These are phyloP conservation scores for Crocidura indochinensis DNA, from an alignment of 2,797 vertebrate genomes.

Conservation along the genomic window DNA sequence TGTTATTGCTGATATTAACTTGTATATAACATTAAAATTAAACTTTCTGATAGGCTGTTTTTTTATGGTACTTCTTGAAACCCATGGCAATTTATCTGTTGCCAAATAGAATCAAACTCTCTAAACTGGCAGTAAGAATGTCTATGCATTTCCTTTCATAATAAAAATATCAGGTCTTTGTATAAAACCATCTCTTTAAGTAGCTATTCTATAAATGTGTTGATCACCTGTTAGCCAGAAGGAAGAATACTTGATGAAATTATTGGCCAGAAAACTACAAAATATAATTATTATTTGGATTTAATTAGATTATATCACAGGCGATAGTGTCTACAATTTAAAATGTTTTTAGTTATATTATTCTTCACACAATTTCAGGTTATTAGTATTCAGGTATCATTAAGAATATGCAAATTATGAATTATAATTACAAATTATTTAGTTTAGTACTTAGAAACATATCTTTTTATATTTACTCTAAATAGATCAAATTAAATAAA, in stretches of 20 bases:
- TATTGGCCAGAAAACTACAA: neutral
- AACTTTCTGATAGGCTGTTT: neutral
- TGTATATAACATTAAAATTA: neutral
- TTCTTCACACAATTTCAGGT: neutral
- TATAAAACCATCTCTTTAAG: neutral
- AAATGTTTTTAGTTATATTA: too few relatives aligned
- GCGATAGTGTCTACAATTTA: too few relatives aligned
- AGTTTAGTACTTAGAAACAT: constrained; percentile 29
- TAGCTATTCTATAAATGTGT: neutral
- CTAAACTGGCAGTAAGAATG: neutral
- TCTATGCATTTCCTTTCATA: neutral
- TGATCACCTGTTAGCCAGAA: neutral
- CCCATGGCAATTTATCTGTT: constrained; percentile 4
- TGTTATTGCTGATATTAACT: neutral
- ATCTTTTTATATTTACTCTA: rapidly evolving
- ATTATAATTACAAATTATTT: neutral
- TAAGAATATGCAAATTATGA: constrained; percentile 3
- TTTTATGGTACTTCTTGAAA: neutral
- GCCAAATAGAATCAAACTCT: neutral
- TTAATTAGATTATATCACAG: constrained; percentile 34
- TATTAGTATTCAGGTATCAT: neutral
- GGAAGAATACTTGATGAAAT: neutral
- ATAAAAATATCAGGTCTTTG: neutral
- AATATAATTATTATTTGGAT: constrained; percentile 19
- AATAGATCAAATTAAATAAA: neutral